Evolutionary conservation across 2,113 vertebrate genomes (phyloP).

Genomic region (Crotalus horridus): DNA sequence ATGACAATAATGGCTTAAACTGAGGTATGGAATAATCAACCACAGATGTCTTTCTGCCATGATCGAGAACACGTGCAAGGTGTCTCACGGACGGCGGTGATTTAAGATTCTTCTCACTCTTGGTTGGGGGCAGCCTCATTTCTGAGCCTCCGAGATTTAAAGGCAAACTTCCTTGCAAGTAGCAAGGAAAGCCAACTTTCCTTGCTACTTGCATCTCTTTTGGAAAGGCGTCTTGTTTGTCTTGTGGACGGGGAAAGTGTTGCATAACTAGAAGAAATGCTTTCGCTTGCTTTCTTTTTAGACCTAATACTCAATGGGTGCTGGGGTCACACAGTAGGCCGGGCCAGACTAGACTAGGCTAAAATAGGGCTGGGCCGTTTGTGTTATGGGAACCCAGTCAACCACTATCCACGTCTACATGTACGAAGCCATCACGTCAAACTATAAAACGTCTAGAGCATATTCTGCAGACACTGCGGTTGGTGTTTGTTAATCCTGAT

Average conservation of each 20-base stretch:
- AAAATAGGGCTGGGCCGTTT: background rate
- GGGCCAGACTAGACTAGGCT: background rate
- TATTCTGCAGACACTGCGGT: background rate
- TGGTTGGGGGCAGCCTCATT: background rate
- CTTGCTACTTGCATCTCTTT: background rate
- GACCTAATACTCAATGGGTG: background rate
- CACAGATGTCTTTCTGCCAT: background rate
- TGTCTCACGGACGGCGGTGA: background rate
- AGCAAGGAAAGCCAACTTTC: background rate
- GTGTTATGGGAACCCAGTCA: background rate
- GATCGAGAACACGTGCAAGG: background rate
- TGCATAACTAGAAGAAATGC: background rate
- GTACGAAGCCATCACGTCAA: background rate
- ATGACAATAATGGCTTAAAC: background rate
- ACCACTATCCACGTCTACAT: background rate
- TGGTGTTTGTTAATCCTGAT: background rate
- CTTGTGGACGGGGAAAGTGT: background rate
- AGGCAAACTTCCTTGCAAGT: background rate
- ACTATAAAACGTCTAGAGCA: background rate
- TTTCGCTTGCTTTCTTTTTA: background rate
- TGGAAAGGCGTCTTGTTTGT: background rate
- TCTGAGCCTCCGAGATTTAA: background rate
- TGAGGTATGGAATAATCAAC: background rate
- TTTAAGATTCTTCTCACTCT: background rate
- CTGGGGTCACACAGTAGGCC: background rate